phyloP scores from a whole-genome alignment of 2,888 invertebrate species.

The Hipparchia sbordonii region DNA sequence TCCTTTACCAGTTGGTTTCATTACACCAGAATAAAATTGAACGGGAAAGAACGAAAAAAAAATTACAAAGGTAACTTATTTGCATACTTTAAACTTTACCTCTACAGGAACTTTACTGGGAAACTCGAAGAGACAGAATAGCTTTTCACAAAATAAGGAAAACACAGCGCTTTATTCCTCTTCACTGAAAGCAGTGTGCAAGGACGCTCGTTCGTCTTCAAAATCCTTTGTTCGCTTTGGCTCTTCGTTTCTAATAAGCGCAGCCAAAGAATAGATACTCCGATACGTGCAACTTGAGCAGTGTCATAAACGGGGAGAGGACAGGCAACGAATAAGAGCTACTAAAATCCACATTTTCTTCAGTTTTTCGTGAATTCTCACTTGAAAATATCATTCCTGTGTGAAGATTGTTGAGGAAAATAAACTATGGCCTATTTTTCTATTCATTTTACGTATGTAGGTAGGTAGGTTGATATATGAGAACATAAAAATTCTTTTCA shows the following conservation, averaged over 20 bases:
- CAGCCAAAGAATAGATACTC: constrained; percentile 15
- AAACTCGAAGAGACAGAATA: constrained; percentile 9
- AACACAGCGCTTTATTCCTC: constrained; percentile 30
- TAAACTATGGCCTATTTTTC: no score
- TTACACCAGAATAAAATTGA: neutral
- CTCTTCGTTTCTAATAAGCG: constrained; percentile 18
- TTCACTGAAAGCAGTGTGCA: constrained; percentile 5
- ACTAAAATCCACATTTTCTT: neutral
- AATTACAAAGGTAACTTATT: constrained; percentile 1
- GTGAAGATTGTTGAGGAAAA: neutral
- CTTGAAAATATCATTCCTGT: neutral
- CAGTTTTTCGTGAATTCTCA: neutral
- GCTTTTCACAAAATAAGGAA: constrained; percentile 24
- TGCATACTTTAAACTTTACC: neutral
- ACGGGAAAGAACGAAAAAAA: neutral
- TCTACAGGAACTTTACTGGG: constrained; percentile 4
- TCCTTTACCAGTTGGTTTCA: neutral
- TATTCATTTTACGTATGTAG: no score
- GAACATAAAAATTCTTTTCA: no score
- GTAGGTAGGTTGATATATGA: no score
- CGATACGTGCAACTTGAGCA: constrained; percentile 10
- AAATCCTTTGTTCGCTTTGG: constrained; percentile 22
- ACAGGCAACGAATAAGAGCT: neutral
- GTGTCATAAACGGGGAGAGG: constrained; percentile 7
- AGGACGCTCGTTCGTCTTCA: constrained; percentile 9